Conservation (phyloP, 2,113 vertebrate species). For the Poicephalus meyeri region DNA sequence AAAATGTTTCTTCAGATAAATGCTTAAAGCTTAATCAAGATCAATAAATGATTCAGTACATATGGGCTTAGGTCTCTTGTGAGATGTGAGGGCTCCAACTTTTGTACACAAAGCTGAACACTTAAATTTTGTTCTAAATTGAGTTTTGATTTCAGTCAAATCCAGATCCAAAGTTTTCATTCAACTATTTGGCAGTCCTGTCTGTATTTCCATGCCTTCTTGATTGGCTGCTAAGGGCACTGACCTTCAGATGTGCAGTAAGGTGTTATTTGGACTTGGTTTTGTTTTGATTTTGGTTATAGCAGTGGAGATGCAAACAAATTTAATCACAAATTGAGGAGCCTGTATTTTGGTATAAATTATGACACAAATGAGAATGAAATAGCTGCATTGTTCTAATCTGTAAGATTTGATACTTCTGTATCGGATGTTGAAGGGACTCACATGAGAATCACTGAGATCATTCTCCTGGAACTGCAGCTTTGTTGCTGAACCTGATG, state of each 20-base stretch:
- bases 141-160: constrained; percentile 51
- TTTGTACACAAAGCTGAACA: constrained; percentile 35
- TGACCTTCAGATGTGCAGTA: constrained; percentile 1
- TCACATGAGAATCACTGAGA: not conserved
- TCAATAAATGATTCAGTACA: constrained; percentile 1
- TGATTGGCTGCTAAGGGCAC: constrained; percentile 5
- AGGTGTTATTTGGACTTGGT: constrained; percentile 1
- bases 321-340: not conserved
- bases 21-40: constrained; percentile 6
- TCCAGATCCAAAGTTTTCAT: constrained; percentile 27
- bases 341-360: not conserved
- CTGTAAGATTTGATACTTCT: not conserved
- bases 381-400: not conserved
- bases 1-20: not conserved
- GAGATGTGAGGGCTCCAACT: constrained; percentile 14
- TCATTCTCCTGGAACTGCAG: not conserved
- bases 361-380: not conserved
- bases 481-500: not conserved
- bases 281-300: not conserved
- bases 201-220: not conserved
- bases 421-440: not conserved
- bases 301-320: not conserved
- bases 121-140: constrained; percentile 39
- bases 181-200: constrained; percentile 24
- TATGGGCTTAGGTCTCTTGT: constrained; percentile 11